Evolutionary conservation across 2,113 vertebrate species (phyloP).

Genomic region (Sardina pilchardus): DNA sequence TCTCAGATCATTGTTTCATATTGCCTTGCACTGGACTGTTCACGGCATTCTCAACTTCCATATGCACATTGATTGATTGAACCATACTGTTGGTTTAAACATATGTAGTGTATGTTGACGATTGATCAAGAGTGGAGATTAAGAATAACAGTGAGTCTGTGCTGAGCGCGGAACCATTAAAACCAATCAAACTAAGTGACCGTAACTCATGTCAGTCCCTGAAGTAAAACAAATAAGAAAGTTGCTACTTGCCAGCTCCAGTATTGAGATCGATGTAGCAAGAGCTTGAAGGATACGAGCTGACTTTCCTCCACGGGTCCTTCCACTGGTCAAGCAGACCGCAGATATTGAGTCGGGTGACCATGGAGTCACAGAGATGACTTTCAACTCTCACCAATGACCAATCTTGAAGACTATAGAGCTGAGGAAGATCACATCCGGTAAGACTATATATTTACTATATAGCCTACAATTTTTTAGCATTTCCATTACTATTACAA

Average conservation of each 20-base stretch:
- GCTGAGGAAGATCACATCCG: background rate
- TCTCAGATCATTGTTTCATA: background rate
- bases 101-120: background rate
- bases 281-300: background rate
- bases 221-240: slow-evolving; percentile 1
- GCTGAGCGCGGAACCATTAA: background rate
- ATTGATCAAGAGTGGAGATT: background rate
- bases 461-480: no score
- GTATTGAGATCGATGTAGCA: background rate
- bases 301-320: background rate
- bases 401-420: background rate
- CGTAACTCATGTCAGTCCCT: background rate
- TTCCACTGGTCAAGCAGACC: background rate
- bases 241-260: background rate
- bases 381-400: background rate
- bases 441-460: no score
- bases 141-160: background rate
- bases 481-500: no score
- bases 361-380: background rate
- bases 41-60: background rate
- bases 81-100: background rate
- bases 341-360: background rate
- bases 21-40: background rate
- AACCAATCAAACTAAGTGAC: slow-evolving; percentile 1
- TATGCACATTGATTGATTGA: background rate